Evolutionary conservation across 2,113 vertebrate species (phyloP), one percentile per base, ranked within the genome.

Genomic region (Cacatua alba): DNA sequence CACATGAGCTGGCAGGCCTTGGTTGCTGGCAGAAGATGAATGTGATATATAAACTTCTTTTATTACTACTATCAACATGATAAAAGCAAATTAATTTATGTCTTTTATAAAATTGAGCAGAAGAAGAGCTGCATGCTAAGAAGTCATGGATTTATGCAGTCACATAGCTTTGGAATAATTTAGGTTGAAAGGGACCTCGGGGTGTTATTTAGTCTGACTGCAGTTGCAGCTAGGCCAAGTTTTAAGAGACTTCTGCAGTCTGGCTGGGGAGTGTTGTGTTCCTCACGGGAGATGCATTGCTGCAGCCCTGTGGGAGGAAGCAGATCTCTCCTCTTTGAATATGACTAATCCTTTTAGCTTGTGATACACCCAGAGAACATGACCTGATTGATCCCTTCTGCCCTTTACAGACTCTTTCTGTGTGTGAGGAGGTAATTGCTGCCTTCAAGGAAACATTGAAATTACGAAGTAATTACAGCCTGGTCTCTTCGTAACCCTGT

Each of bases 261-360:
- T 81, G 39, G 3, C 44, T 46, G 15, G 9, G 15, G 14, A 0
- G 0, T n/a, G 31, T 55, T n/a, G 16, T 0, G 0, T 65, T 77
- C n/a, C n/a, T 48, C 21, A 16, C 17, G n/a, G 26, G 16, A 17
- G 23, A 18, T 21, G 26, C 31, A 19, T 23, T 59, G n/a, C 51
- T 76, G 25, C 43, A 81, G 23, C 29, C 25, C 13, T 71, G 15
- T 18, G 14, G 12, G n/a, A 75, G 26, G 26, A 52, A 53, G 13
- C 26, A 67, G 28, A 28, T 37, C 59, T 82, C 25, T 67, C 10
- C n/a, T 76, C 19, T 65, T 75, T 70, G 39, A 81, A 65, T 49
- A 8, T 60, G 14, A 52, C 9, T 85, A 65, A 71, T 65, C 19
- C 12, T 53, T 92, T 85, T 88, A 44, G 39, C 19, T 19, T 37